Evolutionary conservation across 2,113 vertebrate species (phyloP).

Genomic region (Syngnathus scovelli): DNA sequence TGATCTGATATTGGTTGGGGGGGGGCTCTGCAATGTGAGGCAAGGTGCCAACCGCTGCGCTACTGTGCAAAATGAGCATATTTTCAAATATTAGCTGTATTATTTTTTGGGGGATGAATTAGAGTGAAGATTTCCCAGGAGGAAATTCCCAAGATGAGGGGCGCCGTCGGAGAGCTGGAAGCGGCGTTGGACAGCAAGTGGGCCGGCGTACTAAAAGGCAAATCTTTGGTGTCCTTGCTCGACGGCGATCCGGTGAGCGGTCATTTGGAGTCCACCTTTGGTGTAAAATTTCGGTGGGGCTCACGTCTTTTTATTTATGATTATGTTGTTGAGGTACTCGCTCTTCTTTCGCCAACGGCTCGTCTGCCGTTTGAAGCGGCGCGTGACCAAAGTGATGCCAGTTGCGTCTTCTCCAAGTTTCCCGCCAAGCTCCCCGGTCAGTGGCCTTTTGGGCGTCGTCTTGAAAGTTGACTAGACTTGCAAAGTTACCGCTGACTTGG

Average conservation of each 20-base stretch:
- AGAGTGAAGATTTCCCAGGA: constrained; percentile 70
- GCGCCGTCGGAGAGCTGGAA: constrained; percentile 58
- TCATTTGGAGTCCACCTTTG: background rate
- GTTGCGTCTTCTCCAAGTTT: constrained; percentile 53
- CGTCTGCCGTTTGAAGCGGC: constrained; percentile 66
- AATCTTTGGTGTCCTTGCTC: constrained; percentile 66
- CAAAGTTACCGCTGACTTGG: too few relatives aligned
- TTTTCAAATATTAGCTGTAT: too few relatives aligned
- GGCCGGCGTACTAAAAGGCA: constrained; percentile 58
- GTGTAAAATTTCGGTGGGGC: background rate
- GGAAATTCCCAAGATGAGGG: constrained; percentile 40
- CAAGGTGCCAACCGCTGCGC: too few relatives aligned
- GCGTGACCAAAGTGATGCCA: constrained; percentile 61
- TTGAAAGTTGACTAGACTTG: background rate
- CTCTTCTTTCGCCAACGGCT: constrained; percentile 67
- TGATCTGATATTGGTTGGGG: too few relatives aligned
- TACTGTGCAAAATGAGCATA: too few relatives aligned
- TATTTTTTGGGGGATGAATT: too few relatives aligned
- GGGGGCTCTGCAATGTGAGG: too few relatives aligned
- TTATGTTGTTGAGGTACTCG: constrained; percentile 60
- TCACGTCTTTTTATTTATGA: too few relatives aligned
- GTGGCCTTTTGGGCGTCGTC: constrained; percentile 7
- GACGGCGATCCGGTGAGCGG: constrained; percentile 74
- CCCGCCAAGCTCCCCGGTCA: constrained; percentile 71
- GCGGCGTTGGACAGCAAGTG: constrained; percentile 78